A percentile compares a stretch with the other conserved stretches of the same genome.
Evolutionary conservation across 2,113 vertebrate species (phyloP).

Genomic region (Sphyrna mokarran): DNA sequence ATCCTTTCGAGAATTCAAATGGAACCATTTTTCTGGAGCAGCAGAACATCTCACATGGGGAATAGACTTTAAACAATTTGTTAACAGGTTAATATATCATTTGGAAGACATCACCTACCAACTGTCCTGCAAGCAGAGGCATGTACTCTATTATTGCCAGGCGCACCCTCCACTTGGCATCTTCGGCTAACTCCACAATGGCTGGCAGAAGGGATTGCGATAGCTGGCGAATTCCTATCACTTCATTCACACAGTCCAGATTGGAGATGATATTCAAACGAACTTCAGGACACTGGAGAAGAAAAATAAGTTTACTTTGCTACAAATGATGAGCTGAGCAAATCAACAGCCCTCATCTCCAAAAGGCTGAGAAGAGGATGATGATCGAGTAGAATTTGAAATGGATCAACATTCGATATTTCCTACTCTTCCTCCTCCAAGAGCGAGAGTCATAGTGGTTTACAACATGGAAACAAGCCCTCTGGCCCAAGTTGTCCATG

Average conservation of each 20-base stretch:
- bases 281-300: slow-evolving; percentile 74
- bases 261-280: slow-evolving; percentile 86
- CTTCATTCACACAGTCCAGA: slow-evolving; percentile 82
- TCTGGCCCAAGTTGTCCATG: no score
- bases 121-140: slow-evolving; percentile 79
- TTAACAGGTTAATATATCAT: background rate
- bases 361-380: background rate
- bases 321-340: background rate
- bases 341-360: background rate
- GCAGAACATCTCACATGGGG: background rate
- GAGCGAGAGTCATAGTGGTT: no score
- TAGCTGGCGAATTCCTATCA: slow-evolving; percentile 80
- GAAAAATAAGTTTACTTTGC: background rate
- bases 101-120: slow-evolving; percentile 58
- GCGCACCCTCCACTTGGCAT: slow-evolving; percentile 83
- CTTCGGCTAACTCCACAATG: slow-evolving; percentile 81
- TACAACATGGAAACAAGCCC: no score
- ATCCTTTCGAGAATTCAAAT: background rate
- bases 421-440: background rate
- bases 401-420: background rate
- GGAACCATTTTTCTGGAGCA: background rate
- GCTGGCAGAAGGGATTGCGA: slow-evolving; percentile 81
- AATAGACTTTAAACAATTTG: background rate
- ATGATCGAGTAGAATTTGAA: background rate
- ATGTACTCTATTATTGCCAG: slow-evolving; percentile 85